Evolutionary conservation across 2,888 invertebrate species (phyloP), one percentile per base, ranked within the genome.

Genomic region (Dastarcus helophoroides): DNA sequence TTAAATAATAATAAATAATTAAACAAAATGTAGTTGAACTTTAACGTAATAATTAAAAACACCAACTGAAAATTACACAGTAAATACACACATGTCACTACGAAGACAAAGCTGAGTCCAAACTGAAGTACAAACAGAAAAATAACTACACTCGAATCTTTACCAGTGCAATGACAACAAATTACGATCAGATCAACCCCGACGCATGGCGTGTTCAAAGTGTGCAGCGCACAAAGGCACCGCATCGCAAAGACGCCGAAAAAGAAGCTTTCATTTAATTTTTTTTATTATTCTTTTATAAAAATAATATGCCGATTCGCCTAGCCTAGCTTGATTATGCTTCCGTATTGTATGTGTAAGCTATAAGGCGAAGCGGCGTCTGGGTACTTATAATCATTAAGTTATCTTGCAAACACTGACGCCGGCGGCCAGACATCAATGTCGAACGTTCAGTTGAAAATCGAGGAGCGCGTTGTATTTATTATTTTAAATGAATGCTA

Each of bases 51-150:
- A 32, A 32, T 28, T 32, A 32, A 29, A 29, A 32, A 32, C 31
- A 31, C 32, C 32, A 32, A 32, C 32, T 28, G 28, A 28, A 33
- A 33, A 33, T 22, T 29, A 29, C 33, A 33, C 33, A 33, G 33
- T 29, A 33, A 33, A 29, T 33, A 33, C 32, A 32, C 32, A 32
- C 33, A 29, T 33, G 29, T 33, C 33, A 33, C 33, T 33, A 33
- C 28, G 29, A 29, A 33, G 33, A 33, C 33, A 33, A 33, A 29
- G 33, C 33, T 29, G 33, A 33, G 25, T 24, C 25, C 25, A 24
- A 24, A 32, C 32, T 32, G 32, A 32, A 32, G 27, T 32, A 32
- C 32, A 32, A 32, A 32, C 32, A 32, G 32, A 32, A 32, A 32
- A 29, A 32, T 32, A 32, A 32, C 27, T 32, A 32, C 19, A 32